Conservation (phyloP, 2,888 invertebrate species). For the Drosophila flavopinicola region DNA sequence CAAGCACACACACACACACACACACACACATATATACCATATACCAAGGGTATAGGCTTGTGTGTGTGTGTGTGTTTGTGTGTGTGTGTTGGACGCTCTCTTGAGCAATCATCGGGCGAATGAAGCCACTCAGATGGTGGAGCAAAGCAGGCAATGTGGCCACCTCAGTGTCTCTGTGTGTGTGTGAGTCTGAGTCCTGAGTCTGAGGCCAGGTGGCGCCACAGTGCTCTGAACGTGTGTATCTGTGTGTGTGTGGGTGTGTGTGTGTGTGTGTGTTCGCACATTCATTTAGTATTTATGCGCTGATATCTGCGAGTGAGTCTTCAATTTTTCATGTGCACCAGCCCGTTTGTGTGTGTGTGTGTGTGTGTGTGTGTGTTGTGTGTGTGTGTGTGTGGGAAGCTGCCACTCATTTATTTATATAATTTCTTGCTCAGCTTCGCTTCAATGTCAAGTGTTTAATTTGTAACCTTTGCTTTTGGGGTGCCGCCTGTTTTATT, state of each 20-base stretch:
- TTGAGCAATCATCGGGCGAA: conserved; percentile 74
- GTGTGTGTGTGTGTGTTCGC: conserved; percentile 27
- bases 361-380: conserved; percentile 11
- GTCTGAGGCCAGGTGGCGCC: too few relatives aligned
- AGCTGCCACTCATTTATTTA: conserved; percentile 62
- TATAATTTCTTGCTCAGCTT: conserved; percentile 57
- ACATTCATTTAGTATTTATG: conserved; percentile 75
- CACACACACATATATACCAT: conserved; percentile 5
- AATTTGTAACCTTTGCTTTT: conserved; percentile 51
- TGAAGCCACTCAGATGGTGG: conserved; percentile 77
- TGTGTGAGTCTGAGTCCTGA: conserved; percentile 29
- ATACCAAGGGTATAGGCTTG: too few relatives aligned
- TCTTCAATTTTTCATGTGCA: conserved; percentile 65
- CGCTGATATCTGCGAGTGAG: conserved; percentile 73
- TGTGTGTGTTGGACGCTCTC: conserved; percentile 46
- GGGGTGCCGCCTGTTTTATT: conserved; percentile 6
- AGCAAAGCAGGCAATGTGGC: conserved; percentile 23
- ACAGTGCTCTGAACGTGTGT: too few relatives aligned
- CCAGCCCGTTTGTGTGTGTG: conserved; percentile 9
- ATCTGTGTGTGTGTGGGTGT: conserved; percentile 12
- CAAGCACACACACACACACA: conserved; percentile 23
- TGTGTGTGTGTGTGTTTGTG: too few relatives aligned
- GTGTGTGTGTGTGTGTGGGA: conserved; percentile 17
- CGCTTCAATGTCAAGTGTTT: conserved; percentile 55
- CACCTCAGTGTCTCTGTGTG: conserved; percentile 29